Percentiles rank a stretch among this genome's conserved stretches.
These are phyloP conservation scores for Acleris emargana DNA, from an alignment of 2,888 invertebrate species.

Conservation along the genomic window DNA sequence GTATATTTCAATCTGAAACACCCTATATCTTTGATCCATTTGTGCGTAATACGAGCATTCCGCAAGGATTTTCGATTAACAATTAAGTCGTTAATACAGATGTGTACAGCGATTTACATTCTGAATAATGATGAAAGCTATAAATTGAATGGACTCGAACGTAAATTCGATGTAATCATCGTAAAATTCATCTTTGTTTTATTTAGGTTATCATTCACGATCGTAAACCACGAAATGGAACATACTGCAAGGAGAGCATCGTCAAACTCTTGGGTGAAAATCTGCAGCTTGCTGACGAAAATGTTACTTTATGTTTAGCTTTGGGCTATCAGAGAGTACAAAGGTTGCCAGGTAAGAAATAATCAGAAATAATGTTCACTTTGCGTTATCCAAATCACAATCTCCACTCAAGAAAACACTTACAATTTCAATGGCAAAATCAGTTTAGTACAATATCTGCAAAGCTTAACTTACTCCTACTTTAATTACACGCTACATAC, in stretches of 20 bases:
- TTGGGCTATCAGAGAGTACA: slow-evolving; percentile 79
- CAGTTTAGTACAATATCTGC: too few relatives aligned
- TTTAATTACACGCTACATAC: too few relatives aligned
- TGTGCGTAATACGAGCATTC: background rate
- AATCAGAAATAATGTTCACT: too few relatives aligned
- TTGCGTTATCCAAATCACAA: too few relatives aligned
- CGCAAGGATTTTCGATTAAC: background rate
- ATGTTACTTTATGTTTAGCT: slow-evolving; percentile 76
- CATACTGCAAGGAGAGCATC: slow-evolving; percentile 78
- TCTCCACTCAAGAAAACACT: too few relatives aligned
- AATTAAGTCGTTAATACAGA: background rate
- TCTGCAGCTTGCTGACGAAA: slow-evolving; percentile 76
- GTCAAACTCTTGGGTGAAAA: slow-evolving; percentile 77
- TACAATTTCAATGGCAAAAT: too few relatives aligned
- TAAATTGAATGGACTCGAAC: too few relatives aligned
- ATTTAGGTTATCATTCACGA: slow-evolving; percentile 79
- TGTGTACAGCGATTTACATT: too few relatives aligned
- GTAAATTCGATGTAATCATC: background rate
- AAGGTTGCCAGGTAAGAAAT: slow-evolving; percentile 68
- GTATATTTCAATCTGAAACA: slow-evolving; percentile 45
- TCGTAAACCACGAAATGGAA: slow-evolving; percentile 76
- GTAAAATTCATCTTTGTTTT: background rate
- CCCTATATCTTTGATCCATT: background rate
- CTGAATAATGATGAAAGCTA: too few relatives aligned
- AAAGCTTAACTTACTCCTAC: too few relatives aligned